These are phyloP conservation scores for Caenorhabditis sp. DNA, from an alignment of 2,888 invertebrate genomes.

Conservation along the genomic window DNA sequence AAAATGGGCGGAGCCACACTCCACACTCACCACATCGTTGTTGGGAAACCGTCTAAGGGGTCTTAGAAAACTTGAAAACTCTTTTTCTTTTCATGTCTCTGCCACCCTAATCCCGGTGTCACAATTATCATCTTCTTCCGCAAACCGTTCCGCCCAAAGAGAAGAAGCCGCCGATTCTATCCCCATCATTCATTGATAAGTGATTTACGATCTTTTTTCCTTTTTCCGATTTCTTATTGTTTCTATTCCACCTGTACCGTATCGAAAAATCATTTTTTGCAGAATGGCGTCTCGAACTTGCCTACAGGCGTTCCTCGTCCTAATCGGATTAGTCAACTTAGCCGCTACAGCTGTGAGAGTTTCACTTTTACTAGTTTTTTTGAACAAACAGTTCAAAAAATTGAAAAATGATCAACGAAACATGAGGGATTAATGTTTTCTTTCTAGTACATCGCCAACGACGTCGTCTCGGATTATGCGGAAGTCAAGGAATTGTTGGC, in stretches of 20 bases:
- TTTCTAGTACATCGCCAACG: slow-evolving; percentile 70
- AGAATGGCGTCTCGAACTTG: slow-evolving; percentile 59
- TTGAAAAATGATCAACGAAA: not conserved
- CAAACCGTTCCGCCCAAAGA: slow-evolving; percentile 9
- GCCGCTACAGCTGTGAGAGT: slow-evolving; percentile 40
- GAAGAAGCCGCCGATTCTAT: slow-evolving; percentile 20
- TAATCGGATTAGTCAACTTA: slow-evolving; percentile 57
- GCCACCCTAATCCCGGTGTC: slow-evolving; percentile 30
- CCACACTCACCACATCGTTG: slow-evolving; percentile 21
- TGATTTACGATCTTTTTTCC: slow-evolving; percentile 22
- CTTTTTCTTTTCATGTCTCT: slow-evolving; percentile 20
- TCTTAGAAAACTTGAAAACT: slow-evolving; percentile 34
- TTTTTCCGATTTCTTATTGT: slow-evolving; percentile 16
- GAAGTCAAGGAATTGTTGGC: slow-evolving; percentile 72
- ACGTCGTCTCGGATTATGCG: slow-evolving; percentile 74
- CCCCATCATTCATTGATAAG: slow-evolving; percentile 23
- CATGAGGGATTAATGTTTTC: not conserved
- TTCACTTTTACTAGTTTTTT: not conserved
- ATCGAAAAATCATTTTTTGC: slow-evolving; percentile 44
- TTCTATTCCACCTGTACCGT: slow-evolving; percentile 17
- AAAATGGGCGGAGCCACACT: slow-evolving; percentile 40
- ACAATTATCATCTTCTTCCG: slow-evolving; percentile 27
- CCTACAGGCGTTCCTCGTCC: slow-evolving; percentile 40
- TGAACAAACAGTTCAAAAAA: not conserved
- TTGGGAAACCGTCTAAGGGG: slow-evolving; percentile 47